Evolutionary conservation across 2,888 invertebrate species (phyloP).

Genomic region (Lottia scabra): DNA sequence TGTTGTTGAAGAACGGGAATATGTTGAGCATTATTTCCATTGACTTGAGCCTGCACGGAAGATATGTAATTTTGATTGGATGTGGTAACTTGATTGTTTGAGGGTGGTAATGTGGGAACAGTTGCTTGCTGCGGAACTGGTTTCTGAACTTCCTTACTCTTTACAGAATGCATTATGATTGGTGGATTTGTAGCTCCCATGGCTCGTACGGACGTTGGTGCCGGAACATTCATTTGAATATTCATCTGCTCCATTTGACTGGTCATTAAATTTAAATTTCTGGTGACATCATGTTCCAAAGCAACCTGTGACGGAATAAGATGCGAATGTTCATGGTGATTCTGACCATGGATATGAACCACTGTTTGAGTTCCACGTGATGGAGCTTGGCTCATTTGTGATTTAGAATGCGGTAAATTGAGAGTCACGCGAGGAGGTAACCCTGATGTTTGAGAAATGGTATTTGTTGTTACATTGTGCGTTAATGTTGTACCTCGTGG

Average conservation of each 20-base stretch:
- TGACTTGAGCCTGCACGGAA: conserved; percentile 61
- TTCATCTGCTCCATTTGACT: conserved; percentile 20
- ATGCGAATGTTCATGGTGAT: conserved; percentile 26
- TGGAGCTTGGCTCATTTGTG: conserved; percentile 15
- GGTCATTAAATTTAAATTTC: not conserved
- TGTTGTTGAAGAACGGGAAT: conserved; percentile 23
- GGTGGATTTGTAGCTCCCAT: conserved; percentile 89
- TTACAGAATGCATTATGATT: conserved; percentile 96
- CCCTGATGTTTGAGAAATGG: not conserved
- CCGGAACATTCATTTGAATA: conserved; percentile 19
- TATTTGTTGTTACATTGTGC: not conserved
- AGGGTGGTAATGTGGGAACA: conserved; percentile 77
- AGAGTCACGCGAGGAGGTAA: not conserved
- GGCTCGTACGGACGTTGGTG: conserved; percentile 73
- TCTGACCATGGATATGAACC: conserved; percentile 30
- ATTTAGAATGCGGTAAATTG: not conserved
- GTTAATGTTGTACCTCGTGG: not conserved
- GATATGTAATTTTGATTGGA: conserved; percentile 66
- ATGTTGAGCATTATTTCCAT: conserved; percentile 41
- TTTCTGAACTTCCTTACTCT: conserved; percentile 93
- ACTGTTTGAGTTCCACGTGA: conserved; percentile 19
- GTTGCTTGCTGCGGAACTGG: conserved; percentile 95
- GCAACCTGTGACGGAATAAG: conserved; percentile 1
- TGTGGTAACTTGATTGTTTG: conserved; percentile 1
- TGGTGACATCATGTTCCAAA: not conserved